Base-by-base conservation (phyloP, 1,140 invertebrate species). In the Nomia melanderi region DNA sequence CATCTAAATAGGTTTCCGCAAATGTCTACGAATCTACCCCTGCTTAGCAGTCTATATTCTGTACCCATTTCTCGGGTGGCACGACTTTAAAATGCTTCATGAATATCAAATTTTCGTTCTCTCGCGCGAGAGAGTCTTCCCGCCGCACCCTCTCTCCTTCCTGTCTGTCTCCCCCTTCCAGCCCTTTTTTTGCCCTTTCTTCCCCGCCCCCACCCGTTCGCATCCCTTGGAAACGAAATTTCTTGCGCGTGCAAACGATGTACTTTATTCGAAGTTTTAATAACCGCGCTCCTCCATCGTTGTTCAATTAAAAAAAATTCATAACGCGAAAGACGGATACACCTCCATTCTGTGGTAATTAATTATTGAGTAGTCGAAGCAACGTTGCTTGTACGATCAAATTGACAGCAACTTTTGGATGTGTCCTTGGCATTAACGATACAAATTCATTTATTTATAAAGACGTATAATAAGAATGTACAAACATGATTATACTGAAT, bases 41-140 rank as follows among this genome's bases (percentile, higher is more conserved):
- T 41, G 64, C 70, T 85, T 86, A 85, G 56, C 79, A 62, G 71
- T 74, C 63, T 81, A 82, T 50, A 77, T 69, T 82, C 69, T 69
- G 41, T 86, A 77, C 29, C 79, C 77, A 87, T 83, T 81, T 82
- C 72, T 71, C 71, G 63, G 63, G 70, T 65, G 83, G 74, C 78
- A 79, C 62, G 82, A 82, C 82, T 87, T 84, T 86, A 86, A 86
- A 88, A 87, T 87, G 79, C 84, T 84, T 86, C 85, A 88, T 87
- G 86, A 88, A 87, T 88, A 86, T 88, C 82, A 87, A 88, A 88
- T 88, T 81, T 87, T 86, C 81, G 50, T 81, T 79, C 82, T 78
- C 63, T 74, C 65, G 54, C 69, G 64, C 72, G 65, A 57, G 27
- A 31, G 25, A 31, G 53, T 41, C 64, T 56, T n/a, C n/a, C 29